Base-by-base conservation (phyloP, 2,888 invertebrate genomes). In the Hecatera dysodea region DNA sequence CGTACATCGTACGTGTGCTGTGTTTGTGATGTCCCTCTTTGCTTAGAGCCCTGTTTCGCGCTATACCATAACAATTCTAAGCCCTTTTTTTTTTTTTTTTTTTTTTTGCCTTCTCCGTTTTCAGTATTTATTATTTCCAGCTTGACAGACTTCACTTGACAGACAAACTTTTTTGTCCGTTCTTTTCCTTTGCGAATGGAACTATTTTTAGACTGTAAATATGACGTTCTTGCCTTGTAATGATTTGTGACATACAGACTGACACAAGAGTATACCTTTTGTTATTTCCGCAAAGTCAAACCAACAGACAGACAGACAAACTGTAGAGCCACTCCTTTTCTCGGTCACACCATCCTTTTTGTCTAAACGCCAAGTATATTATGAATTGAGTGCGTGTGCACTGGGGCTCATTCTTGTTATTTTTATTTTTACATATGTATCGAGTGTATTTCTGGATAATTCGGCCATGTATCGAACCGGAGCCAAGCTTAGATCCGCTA, bases 371-470 rank as follows among this genome's bases (percentile, higher is more conserved):
- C 53, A n/a, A 29, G 53, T 55, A 55, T 33, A n/a, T n/a, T 33
- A 33, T 55, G 53, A 33, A 55, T 55, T 55, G 29, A n/a, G 33
- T 55, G 53, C 53, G 53, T 55, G 53, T 55, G 33, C 29, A 33
- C 53, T 55, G 53, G 53, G 53, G 53, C 53, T 53, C 53, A 29
- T 29, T 29, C 19, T 29, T 29, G 53, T 9, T 33, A n/a, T 19
- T 50, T 22, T 52, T 15, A 11, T 27, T 12, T 27, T 12, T 50
- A 50, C 24, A 50, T 50, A n/a, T 50, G 22, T n/a, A n/a, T n/a
- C 94, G 93, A 95, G 95, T 96, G 94, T 96, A 96, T 95, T 95
- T 94, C 93, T 93, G 96, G 91, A 96, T 96, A 95, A 94, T n/a
- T n/a, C n/a, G n/a, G n/a, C n/a, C n/a, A 94, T 82, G 78, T 72